phyloP scores from a whole-genome alignment of 1,140 invertebrate genomes.

The Lordiphosa mommai region DNA sequence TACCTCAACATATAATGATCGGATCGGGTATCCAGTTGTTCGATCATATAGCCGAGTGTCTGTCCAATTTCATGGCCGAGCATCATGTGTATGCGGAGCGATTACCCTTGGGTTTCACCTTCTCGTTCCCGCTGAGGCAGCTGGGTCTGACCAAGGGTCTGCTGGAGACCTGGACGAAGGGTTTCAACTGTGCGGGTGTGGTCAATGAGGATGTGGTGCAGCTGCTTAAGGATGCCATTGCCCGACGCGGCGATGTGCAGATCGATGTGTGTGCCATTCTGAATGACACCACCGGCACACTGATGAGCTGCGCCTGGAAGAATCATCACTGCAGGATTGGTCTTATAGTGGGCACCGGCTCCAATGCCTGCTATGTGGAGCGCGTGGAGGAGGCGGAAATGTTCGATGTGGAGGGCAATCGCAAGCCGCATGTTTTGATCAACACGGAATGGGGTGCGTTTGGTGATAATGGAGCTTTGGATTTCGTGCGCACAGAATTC shows the following conservation, averaged over 20 bases:
- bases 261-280: conserved; percentile 98
- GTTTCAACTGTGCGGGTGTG: conserved; percentile 95
- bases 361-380: conserved; percentile 99
- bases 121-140: conserved; percentile 98
- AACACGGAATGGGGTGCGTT: conserved; percentile 99
- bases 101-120: conserved; percentile 98
- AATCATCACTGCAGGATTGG: conserved; percentile 96
- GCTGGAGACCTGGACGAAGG: conserved; percentile 98
- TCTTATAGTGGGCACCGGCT: conserved; percentile 96
- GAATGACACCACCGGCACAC: conserved; percentile 98
- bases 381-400: conserved; percentile 87
- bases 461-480: conserved; percentile 93
- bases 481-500: conserved; percentile 94
- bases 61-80: conserved; percentile 95
- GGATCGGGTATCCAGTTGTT: conserved; percentile 94
- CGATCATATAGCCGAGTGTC: conserved; percentile 98
- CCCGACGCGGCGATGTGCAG: conserved; percentile 91
- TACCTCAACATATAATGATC: conserved; percentile 96
- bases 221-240: conserved; percentile 92
- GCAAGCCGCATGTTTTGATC: conserved; percentile 87
- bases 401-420: conserved; percentile 83
- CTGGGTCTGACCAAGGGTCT: conserved; percentile 94
- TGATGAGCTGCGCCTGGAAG: conserved; percentile 99
- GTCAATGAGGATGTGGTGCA: conserved; percentile 95
- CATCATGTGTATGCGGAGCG: conserved; percentile 87